These are phyloP conservation scores for Hozukius guyotensis DNA, from an alignment of 2,797 vertebrate genomes.

Conservation along the genomic window DNA sequence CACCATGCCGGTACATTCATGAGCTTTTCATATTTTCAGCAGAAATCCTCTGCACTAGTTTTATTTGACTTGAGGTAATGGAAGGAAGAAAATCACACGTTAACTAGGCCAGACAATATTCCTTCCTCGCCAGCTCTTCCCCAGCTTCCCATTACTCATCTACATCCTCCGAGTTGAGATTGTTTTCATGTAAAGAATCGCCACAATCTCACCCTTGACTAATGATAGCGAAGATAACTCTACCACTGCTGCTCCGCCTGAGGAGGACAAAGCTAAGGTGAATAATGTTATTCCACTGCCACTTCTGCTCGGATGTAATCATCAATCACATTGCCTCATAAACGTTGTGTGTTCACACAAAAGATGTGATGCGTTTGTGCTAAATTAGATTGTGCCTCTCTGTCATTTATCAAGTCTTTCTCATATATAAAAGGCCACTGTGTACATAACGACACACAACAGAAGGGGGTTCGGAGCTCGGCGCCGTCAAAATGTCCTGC, in stretches of 20 bases:
- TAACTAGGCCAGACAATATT: conserved; percentile 64
- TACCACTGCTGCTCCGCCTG: conserved; percentile 27
- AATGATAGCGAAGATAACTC: conserved; percentile 61
- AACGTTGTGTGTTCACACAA: conserved; percentile 68
- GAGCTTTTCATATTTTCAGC: conserved; percentile 52
- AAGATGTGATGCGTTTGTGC: conserved; percentile 68
- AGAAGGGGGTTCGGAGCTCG: conserved; percentile 25
- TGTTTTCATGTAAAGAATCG: conserved; percentile 62
- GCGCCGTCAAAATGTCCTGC: conserved; percentile 46
- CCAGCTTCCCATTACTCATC: conserved; percentile 43
- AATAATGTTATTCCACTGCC: conserved; percentile 78
- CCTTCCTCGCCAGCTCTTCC: conserved; percentile 4
- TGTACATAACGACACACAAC: conserved; percentile 16
- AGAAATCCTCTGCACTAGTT: conserved; percentile 38
- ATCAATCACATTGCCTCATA: conserved; percentile 77
- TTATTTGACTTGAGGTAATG: conserved; percentile 46
- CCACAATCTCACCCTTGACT: conserved; percentile 63
- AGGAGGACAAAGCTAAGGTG: conserved; percentile 68
- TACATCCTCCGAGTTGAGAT: conserved; percentile 26
- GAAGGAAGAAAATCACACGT: conserved; percentile 14
- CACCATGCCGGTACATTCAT: conserved; percentile 1
- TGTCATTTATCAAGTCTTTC: conserved; percentile 71
- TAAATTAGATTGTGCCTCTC: conserved; percentile 72
- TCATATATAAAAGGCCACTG: conserved; percentile 55
- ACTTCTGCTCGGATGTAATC: conserved; percentile 65